Percentiles rank a stretch among this genome's conserved stretches.
Conservation (phyloP, 2,797 vertebrate species). For the Australoheros facetus region DNA sequence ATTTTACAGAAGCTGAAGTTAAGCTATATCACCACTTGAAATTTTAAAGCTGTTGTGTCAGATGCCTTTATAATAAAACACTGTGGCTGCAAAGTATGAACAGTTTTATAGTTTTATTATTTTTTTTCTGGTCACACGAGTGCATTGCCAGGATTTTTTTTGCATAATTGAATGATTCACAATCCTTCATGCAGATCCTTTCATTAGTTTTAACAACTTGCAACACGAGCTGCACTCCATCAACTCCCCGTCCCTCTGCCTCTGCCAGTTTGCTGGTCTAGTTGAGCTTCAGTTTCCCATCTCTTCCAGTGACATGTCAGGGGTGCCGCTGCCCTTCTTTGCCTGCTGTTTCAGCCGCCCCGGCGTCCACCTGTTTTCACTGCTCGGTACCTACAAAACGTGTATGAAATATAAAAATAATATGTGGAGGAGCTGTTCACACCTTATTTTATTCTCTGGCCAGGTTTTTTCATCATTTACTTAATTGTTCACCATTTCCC, state of each 20-base stretch:
- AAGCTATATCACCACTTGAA: background rate
- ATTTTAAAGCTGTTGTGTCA: slow-evolving; percentile 1
- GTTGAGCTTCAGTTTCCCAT: too few relatives aligned
- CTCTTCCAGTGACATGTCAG: too few relatives aligned
- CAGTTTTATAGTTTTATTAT: background rate
- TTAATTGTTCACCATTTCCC: background rate
- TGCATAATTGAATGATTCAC: slow-evolving; percentile 1
- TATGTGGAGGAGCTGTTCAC: background rate
- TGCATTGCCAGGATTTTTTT: background rate
- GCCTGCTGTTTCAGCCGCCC: background rate
- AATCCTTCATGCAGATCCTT: background rate
- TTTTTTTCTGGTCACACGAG: background rate
- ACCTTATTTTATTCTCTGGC: background rate
- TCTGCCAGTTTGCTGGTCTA: too few relatives aligned
- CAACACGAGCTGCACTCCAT: too few relatives aligned
- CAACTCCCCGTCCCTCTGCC: too few relatives aligned
- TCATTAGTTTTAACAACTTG: background rate
- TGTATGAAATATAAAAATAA: background rate
- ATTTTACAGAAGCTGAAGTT: background rate
- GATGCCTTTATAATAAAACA: background rate
- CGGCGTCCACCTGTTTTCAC: background rate
- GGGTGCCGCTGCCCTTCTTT: background rate
- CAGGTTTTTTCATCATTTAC: background rate
- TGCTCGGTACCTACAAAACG: background rate
- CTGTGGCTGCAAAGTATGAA: background rate